Evolutionary conservation across 2,888 invertebrate genomes (phyloP), one percentile per base, ranked within the genome.

Genomic region (Microdon myrmicae): DNA sequence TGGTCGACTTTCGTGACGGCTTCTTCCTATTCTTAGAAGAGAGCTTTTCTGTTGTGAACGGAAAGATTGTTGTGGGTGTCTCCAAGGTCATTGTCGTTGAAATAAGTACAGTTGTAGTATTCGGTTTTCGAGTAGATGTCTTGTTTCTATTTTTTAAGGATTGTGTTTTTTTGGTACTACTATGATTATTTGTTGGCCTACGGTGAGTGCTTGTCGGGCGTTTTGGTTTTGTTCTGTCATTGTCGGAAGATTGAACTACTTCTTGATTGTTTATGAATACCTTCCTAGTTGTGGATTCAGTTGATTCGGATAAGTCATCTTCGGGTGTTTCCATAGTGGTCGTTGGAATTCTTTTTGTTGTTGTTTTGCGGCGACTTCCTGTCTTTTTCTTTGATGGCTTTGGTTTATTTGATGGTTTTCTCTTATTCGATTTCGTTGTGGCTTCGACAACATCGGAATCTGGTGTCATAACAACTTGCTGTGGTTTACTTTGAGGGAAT

Each of bases 401-500:
- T 0, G 75, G 73, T 29, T 73, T 74, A 20, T 72, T 71, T 2
- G 73, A 71, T 3, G 69, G 70, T 0, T 71, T 68, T 22, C 53
- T 38, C 32, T 35, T 58, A 14, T 41, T 54, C 0, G 68, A 4
- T 2, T 66, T 71, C 1, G 78, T 75, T 0, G 76, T 73, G 0
- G 71, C 72, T 41, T 79, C 77, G 9, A 81, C 44, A 0, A 81
- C 68, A 44, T 81, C 79, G 1, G 80, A 75, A 31, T 81, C 81
- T 3, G 80, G 81, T 1, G 76, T 79, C 79, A 79, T 80, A 1
- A 77, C 75, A 48, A 78, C 75, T 51, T 76, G 79, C 41, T 74
- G 77, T 1, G 73, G 79, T n/a, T 75, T 74, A 34, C 83, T 85
- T 68, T 85, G 83, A 0, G 85, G 82, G 13, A 83, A 81, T 31